Conservation (phyloP, 2,888 invertebrate genomes). For the Spicauda simplicius region DNA sequence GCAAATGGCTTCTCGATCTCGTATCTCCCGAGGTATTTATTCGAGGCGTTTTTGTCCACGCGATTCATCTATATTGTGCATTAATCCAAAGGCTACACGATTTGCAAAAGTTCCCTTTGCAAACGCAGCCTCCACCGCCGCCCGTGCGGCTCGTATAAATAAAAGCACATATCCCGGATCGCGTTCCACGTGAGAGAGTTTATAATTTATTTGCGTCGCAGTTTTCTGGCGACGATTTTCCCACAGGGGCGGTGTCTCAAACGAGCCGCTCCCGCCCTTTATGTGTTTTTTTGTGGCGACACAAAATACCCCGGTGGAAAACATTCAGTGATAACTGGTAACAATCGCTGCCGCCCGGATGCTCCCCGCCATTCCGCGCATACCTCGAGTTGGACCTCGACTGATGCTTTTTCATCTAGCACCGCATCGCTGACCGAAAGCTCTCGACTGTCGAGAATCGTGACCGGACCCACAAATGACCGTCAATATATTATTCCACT, state of each 20-base stretch:
- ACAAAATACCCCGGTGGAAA: constrained; percentile 82
- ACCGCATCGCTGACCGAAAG: constrained; percentile 56
- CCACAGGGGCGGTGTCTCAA: constrained; percentile 83
- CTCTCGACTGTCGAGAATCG: constrained; percentile 58
- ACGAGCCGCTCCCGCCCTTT: constrained; percentile 83
- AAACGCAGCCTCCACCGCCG: constrained; percentile 21
- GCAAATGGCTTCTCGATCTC: constrained; percentile 48
- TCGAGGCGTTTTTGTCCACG: constrained; percentile 26
- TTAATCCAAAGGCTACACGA: constrained; percentile 21
- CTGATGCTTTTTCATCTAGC: constrained; percentile 80
- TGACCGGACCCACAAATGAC: constrained; percentile 48
- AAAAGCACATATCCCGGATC: constrained; percentile 59
- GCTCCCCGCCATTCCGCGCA: constrained; percentile 81
- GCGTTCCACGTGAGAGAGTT: constrained; percentile 79
- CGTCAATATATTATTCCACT: constrained; percentile 47
- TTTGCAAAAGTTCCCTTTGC: constrained; percentile 24
- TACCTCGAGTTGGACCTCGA: constrained; percentile 72
- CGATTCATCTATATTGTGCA: constrained; percentile 18
- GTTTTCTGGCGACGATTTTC: constrained; percentile 84
- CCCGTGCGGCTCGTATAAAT: constrained; percentile 43
- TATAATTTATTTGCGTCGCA: constrained; percentile 83
- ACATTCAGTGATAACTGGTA: constrained; percentile 85
- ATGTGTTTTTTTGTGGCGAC: constrained; percentile 82
- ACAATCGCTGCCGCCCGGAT: constrained; percentile 84
- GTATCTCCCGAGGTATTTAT: constrained; percentile 27